Base-by-base conservation (phyloP, 1,140 invertebrate species). In the Eciton burchellii region DNA sequence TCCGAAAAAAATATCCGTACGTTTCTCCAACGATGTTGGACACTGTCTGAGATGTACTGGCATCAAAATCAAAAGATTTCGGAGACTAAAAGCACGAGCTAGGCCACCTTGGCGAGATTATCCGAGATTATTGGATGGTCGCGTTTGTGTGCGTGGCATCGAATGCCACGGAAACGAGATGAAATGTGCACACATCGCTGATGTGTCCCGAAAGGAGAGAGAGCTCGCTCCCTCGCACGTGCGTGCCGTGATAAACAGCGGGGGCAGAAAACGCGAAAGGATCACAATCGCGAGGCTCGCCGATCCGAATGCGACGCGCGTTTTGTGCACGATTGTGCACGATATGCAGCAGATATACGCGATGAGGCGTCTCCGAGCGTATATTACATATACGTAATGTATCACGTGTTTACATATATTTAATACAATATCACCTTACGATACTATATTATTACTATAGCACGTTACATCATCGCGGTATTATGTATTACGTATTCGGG, bases 21-120 rank as follows among this genome's bases (percentile, higher is more conserved):
- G 59, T 35, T 6, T 65, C 26, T 54, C 3, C n/a, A 21, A 77
- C 49, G 14, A n/a, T 14, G 41, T 35, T 73, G 26, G n/a, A 11
- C 0, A 54, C 56, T 26, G 41, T 45, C n/a, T 14, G 19, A 57
- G 12, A 49, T n/a, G 35, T 54, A 29, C 54, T 26, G 35, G 41
- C 47, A 3, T 65, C 43, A 65, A 54, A 35, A 16, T 14, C 1
- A 35, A 24, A 65, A 19, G 19, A 35, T 8, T 49, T 49, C 1
- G 16, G 24, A 49, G 62, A 41, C 21, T 63, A n/a, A 74, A 21
- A 47, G n/a, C 47, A 54, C 49, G 49, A 79, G 43, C 63, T 79
- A 79, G 74, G 74, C 74, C 74, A 70, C 63, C 74, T 63, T 79
- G 63, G 52, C 63, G 49, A 45, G 52, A 79, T 79, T 41, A 68